Conservation (phyloP, 2,888 invertebrate genomes). For the Conchocele bisecta region DNA sequence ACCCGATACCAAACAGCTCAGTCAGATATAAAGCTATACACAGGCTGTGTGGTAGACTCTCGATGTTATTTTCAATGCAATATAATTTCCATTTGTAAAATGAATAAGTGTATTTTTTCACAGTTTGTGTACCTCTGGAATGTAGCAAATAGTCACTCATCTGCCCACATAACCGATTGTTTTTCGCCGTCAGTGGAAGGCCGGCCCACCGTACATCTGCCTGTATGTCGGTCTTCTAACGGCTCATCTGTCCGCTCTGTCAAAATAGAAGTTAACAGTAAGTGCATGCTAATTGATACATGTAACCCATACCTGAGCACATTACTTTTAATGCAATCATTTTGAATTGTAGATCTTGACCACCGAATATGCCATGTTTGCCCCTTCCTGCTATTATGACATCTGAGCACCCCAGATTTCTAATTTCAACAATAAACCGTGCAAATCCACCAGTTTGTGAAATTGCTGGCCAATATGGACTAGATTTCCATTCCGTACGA, state of each 20-base stretch:
- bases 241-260: no score
- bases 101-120: slow-evolving; percentile 1
- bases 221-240: no score
- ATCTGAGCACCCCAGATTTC: not conserved
- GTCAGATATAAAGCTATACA: not conserved
- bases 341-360: not conserved
- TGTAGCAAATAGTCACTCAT: not conserved
- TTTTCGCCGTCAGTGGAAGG: no score
- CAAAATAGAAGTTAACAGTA: no score
- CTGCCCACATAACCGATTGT: no score
- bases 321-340: slow-evolving; percentile 1
- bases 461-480: not conserved
- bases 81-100: not conserved
- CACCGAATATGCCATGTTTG: not conserved
- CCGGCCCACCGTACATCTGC: no score
- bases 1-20: not conserved
- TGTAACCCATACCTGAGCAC: not conserved
- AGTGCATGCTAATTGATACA: not conserved
- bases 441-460: not conserved
- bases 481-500: not conserved
- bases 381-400: not conserved
- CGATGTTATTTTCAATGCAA: not conserved
- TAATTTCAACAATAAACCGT: not conserved
- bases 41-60: not conserved
- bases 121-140: not conserved